phyloP scores from a whole-genome alignment of 2,113 vertebrate species.

The Leucopternis melanops region DNA sequence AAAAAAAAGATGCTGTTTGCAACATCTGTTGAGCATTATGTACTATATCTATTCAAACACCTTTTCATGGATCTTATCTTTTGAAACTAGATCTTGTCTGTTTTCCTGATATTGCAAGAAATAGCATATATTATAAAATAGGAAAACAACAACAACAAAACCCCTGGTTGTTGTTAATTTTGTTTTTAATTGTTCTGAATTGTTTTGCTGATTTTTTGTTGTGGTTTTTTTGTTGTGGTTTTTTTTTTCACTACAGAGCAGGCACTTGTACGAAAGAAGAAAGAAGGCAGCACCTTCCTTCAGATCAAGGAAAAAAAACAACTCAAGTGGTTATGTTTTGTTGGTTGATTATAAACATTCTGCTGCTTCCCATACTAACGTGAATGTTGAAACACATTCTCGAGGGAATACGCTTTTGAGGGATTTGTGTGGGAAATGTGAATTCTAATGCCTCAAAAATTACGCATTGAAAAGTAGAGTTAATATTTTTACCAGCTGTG shows the following conservation, averaged over 20 bases:
- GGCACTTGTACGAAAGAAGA: neutral
- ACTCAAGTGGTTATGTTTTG: neutral
- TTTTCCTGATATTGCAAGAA: neutral
- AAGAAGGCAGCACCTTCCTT: neutral
- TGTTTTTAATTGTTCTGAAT: neutral
- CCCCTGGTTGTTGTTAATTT: neutral
- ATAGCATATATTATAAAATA: neutral
- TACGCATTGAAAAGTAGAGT: neutral
- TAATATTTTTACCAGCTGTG: neutral
- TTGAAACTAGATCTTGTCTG: neutral
- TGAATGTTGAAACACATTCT: neutral
- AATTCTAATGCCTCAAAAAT: neutral
- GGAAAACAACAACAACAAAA: no score
- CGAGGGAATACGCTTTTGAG: neutral
- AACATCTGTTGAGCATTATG: no score
- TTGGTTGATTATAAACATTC: neutral
- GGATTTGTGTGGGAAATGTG: neutral
- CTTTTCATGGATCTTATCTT: neutral
- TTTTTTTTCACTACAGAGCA: neutral
- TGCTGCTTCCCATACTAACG: neutral
- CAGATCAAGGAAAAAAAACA: neutral
- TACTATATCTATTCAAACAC: neutral
- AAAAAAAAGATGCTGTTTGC: neutral
- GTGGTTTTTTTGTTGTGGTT: no score
- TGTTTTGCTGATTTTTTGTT: neutral